Evolutionary conservation across 30 jellyfish, hydroid and myxozoan genomes (phyloP), one percentile per base, ranked within the genome.

Genomic region (Morbakka virulenta): DNA sequence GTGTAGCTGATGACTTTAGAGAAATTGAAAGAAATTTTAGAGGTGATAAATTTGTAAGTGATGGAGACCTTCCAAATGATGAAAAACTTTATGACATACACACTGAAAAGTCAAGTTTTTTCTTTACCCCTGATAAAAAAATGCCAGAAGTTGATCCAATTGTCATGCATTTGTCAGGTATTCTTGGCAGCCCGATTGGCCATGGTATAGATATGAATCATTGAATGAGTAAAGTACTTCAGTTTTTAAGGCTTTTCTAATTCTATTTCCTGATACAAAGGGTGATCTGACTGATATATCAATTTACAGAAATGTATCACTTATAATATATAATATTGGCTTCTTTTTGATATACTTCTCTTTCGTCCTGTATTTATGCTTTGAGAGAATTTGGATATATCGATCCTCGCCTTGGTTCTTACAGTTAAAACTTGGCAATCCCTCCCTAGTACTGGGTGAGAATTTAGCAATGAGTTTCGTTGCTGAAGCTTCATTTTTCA

Each of bases 191-290:
- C 76, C 24, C 28, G 50, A 64, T 64, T 64, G 76, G 76, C 76
- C 76, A 31, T 29, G 29, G 31, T 6, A 21, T 4, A 74, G 35
- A 69, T n/a, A 36, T 33, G 76, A 4, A 31, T 74, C 81, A 69
- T 69, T 32, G 30, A 69, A 69, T 69, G 81, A 69, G 32, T 69
- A 31, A n/a, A 69, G 29, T 28, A 69, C 81, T 32, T 74, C 76
- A 6, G 31, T 72, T 72, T 30, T 49, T 25, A 69, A 29, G 81
- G 81, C 81, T 2, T 69, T 69, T 23, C 81, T 74, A 69, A 69
- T 74, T 25, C 81, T 69, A 3, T 69, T 69, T 69, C 81, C 81
- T 28, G 81, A 69, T 36, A 33, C 75, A 3, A 69, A 69, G 32
- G 81, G 74, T 69, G 81, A 69, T 33, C 76, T 57, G 28, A 64